Evolutionary conservation across 2,113 vertebrate species (phyloP).

Genomic region (Pygoscelis antarcticus): DNA sequence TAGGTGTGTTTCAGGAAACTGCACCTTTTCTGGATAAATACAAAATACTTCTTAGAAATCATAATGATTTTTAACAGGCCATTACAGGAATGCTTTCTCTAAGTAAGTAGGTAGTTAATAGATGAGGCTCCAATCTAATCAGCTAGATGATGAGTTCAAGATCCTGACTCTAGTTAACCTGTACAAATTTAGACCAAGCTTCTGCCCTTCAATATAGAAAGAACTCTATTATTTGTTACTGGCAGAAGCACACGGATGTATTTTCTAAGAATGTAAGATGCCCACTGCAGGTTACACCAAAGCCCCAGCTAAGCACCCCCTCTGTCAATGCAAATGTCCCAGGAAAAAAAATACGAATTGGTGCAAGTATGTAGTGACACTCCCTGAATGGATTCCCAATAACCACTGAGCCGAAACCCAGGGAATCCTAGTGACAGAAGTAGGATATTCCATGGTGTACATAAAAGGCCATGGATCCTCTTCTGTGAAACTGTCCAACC

Average conservation of each 20-base stretch:
- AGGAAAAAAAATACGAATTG: neutral
- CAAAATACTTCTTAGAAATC: neutral
- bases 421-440: neutral
- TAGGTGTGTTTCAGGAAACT: neutral
- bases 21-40: neutral
- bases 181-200: neutral
- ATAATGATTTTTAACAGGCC: neutral
- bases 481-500: fast-evolving
- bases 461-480: neutral
- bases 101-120: neutral
- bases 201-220: neutral
- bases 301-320: neutral
- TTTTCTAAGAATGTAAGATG: neutral
- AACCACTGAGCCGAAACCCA: neutral
- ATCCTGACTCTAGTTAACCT: neutral
- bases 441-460: neutral
- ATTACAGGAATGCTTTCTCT: neutral
- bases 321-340: neutral
- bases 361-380: neutral
- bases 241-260: neutral
- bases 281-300: neutral
- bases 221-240: neutral
- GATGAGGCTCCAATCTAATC: neutral
- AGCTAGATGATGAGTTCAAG: neutral
- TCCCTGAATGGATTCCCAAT: neutral